Evolutionary conservation across 2,888 invertebrate species (phyloP), one percentile per base, ranked within the genome.

Genomic region (Cetonia aurata): DNA sequence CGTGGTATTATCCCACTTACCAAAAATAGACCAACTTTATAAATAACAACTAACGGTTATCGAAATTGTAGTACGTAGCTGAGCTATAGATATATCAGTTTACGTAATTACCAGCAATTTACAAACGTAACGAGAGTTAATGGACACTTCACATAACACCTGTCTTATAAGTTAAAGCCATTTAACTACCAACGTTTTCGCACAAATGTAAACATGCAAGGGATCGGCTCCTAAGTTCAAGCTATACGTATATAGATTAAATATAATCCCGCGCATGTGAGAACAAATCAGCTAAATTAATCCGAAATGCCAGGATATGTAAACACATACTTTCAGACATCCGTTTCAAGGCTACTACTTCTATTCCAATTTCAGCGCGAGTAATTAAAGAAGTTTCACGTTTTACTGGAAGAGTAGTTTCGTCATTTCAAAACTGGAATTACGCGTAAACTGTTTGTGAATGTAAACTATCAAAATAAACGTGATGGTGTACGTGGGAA

Each of bases 71-170:
- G 17, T 10, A 8, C 6, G 10, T 19, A 52, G 10, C 15, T 19
- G 6, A 4, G 4, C 37, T 37, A 37, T 37, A 37, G 4, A 37
- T 57, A 10, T 41, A 57, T 41, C 46, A 59, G 44, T 46, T 44
- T 59, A 44, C 59, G 44, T 19, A 59, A 59, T 59, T 59, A 44
- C n/a, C 13, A 8, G 33, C 55, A 44, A 25, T 44, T 59, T 44
- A 59, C 44, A 59, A 59, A 59, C 10, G 25, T 19, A 59, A 59
- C 19, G 10, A 12, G 25, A 46, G 59, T 44, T 59, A 59, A 59
- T 59, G 37, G 59, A 31, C 57, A 59, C 42, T 59, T 59, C 42
- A 59, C 59, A 44, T 31, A 59, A 25, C 59, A 59, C 44, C 59
- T 59, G 44, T 44, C 44, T 44, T 17, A 19, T 59, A 59, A 59